Evolutionary conservation across 1,140 invertebrate genomes (phyloP).

Genomic region (Phymorhynchus buccinoides): DNA sequence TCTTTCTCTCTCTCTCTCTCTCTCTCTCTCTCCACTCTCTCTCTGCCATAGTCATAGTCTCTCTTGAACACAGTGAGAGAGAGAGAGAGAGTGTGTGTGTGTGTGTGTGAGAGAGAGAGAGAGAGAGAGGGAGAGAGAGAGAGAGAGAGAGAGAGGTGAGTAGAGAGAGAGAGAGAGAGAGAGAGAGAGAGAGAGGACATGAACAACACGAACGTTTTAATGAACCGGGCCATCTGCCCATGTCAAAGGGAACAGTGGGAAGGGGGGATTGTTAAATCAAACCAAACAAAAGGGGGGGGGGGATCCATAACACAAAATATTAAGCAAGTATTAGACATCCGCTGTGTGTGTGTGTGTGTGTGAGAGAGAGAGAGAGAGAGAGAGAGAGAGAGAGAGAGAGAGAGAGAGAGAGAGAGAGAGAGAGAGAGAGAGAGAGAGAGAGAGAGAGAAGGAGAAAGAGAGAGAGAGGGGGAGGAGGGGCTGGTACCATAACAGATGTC

Average conservation of each 20-base stretch:
- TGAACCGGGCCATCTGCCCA: too few relatives aligned
- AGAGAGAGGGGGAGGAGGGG: neutral
- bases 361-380: conserved; percentile 7
- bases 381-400: neutral
- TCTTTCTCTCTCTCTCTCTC: too few relatives aligned
- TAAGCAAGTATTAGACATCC: too few relatives aligned
- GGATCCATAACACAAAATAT: too few relatives aligned
- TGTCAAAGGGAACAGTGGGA: neutral
- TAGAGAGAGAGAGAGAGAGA: neutral
- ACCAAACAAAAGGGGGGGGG: neutral
- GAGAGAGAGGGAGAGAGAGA: too few relatives aligned
- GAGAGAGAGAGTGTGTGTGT: too few relatives aligned
- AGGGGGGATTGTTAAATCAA: neutral
- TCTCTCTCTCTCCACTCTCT: too few relatives aligned
- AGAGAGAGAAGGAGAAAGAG: neutral
- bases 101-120: too few relatives aligned
- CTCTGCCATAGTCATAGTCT: too few relatives aligned
- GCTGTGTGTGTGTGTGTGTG: neutral
- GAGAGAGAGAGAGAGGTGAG: neutral
- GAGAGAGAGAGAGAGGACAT: neutral
- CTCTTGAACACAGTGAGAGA: too few relatives aligned
- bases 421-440: neutral
- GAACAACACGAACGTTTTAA: too few relatives aligned
- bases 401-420: conserved; percentile 1
- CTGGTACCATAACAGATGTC: too few relatives aligned